Evolutionary conservation across 2,113 vertebrate species (phyloP).

Genomic region (Leucoraja erinaceus): DNA sequence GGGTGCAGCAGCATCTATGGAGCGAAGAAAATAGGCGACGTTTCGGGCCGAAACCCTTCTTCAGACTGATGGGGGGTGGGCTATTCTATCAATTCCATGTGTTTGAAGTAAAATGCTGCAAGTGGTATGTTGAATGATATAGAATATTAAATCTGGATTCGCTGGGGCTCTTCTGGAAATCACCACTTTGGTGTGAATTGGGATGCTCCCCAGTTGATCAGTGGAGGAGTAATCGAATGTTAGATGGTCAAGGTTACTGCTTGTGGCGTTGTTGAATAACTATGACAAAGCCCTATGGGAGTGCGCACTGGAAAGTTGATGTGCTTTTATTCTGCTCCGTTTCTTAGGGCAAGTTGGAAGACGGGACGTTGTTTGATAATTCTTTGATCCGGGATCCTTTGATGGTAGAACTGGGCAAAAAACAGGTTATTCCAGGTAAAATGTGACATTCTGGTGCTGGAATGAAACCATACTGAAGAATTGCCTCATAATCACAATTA

Average conservation of each 20-base stretch:
- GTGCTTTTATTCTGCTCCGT: too few relatives aligned
- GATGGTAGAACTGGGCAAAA: slow-evolving; percentile 85
- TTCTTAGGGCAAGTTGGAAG: slow-evolving; percentile 74
- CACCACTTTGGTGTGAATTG: not conserved
- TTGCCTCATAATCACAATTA: not conserved
- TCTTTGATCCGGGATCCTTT: slow-evolving; percentile 81
- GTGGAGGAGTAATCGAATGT: not conserved
- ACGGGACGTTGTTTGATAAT: slow-evolving; percentile 82
- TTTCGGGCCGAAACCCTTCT: too few relatives aligned
- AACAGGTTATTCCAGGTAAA: slow-evolving; percentile 80
- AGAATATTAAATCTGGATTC: not conserved
- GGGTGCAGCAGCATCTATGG: too few relatives aligned
- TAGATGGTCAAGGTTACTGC: not conserved
- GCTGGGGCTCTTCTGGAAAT: not conserved
- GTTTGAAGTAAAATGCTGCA: not conserved
- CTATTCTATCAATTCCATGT: not conserved
- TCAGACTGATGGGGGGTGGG: too few relatives aligned
- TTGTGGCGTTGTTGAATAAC: not conserved
- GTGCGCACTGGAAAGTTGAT: not conserved
- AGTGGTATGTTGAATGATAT: not conserved
- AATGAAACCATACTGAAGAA: not conserved
- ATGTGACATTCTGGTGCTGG: not conserved
- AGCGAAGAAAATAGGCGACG: too few relatives aligned
- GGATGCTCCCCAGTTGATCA: not conserved
- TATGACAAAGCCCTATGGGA: not conserved